Evolutionary conservation across 2,113 vertebrate genomes (phyloP).

Genomic region (Columba livia): DNA sequence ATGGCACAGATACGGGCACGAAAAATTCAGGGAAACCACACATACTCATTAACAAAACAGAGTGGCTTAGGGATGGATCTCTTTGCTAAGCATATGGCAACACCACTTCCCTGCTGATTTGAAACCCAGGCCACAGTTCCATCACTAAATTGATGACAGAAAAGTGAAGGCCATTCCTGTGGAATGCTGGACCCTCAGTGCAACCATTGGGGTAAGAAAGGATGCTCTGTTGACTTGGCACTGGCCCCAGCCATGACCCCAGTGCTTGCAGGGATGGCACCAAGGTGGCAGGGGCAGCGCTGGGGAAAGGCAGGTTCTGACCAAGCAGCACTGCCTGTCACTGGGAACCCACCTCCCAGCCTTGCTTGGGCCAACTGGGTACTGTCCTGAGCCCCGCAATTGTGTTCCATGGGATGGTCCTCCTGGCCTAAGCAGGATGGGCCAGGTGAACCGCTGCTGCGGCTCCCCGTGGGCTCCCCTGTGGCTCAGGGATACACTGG

Average conservation of each 20-base stretch:
- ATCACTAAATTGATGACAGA: neutral
- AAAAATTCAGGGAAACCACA: neutral
- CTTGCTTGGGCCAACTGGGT: neutral
- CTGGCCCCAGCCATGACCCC: neutral
- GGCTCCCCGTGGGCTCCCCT: too few relatives aligned
- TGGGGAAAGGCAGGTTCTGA: neutral
- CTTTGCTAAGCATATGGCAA: neutral
- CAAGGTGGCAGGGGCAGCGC: rapidly evolving
- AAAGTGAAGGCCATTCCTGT: neutral
- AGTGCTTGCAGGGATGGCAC: neutral
- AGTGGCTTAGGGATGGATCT: neutral
- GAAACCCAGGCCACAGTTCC: neutral
- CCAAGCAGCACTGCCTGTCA: neutral
- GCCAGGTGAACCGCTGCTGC: too few relatives aligned
- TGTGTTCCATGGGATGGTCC: neutral
- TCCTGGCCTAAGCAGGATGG: neutral
- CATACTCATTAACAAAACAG: neutral
- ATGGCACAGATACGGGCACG: neutral
- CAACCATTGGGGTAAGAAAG: neutral
- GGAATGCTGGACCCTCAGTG: neutral
- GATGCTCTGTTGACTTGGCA: neutral
- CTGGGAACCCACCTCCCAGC: neutral
- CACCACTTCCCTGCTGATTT: neutral
- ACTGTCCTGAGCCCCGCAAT: neutral
- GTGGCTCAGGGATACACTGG: too few relatives aligned